Conservation (phyloP, 2,888 invertebrate genomes). For the Cryptus viduatorius region DNA sequence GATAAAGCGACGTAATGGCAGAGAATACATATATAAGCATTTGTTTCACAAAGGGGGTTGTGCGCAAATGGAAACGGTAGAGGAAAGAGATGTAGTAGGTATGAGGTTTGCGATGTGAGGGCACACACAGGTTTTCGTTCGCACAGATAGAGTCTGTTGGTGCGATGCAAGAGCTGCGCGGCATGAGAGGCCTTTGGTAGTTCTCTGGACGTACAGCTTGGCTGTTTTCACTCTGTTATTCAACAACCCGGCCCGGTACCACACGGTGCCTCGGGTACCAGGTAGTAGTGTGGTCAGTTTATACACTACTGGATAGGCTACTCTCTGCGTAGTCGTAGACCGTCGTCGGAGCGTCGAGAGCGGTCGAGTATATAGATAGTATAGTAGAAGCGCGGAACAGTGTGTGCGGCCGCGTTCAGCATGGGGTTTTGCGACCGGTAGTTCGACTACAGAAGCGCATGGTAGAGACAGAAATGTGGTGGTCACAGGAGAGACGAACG, state of each 20-base stretch:
- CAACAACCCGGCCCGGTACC: conserved; percentile 79
- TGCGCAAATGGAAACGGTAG: conserved; percentile 9
- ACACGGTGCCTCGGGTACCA: conserved; percentile 63
- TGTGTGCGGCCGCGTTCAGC: conserved; percentile 35
- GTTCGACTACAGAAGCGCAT: background rate
- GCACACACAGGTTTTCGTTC: conserved; percentile 56
- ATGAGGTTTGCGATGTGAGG: conserved; percentile 62
- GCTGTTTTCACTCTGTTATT: conserved; percentile 83
- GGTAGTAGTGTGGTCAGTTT: conserved; percentile 80
- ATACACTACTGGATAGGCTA: conserved; percentile 77
- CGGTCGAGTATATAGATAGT: conserved; percentile 16
- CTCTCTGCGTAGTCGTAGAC: conserved; percentile 55
- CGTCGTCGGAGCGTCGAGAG: conserved; percentile 46
- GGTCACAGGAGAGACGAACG: conserved; percentile 10
- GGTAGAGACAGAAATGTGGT: conserved; percentile 3
- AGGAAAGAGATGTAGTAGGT: conserved; percentile 47
- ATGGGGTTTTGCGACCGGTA: conserved; percentile 10
- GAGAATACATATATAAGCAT: conserved; percentile 56
- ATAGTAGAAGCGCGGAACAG: conserved; percentile 52
- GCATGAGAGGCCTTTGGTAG: conserved; percentile 77
- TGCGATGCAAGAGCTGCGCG: conserved; percentile 40
- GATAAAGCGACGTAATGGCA: conserved; percentile 63
- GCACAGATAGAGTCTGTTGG: conserved; percentile 57
- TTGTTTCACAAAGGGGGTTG: conserved; percentile 47
- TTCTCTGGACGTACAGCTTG: conserved; percentile 73